These are phyloP conservation scores for Numida meleagris DNA, from an alignment of 2,113 vertebrate genomes.

Conservation along the genomic window DNA sequence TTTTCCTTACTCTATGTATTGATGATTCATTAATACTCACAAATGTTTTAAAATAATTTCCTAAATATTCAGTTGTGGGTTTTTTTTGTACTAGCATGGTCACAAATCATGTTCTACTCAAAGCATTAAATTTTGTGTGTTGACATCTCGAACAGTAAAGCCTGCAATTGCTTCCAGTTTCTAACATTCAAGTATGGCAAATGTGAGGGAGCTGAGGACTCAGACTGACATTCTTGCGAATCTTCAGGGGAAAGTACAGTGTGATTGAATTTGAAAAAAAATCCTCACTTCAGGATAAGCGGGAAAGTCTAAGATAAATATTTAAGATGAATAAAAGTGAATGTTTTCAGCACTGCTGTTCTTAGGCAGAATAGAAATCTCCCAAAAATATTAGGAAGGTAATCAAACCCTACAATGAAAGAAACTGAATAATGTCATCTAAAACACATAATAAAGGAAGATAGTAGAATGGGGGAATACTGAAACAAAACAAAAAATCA, in stretches of 20 bases:
- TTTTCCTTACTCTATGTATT: neutral
- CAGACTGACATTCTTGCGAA: neutral
- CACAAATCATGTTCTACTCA: neutral
- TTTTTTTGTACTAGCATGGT: neutral
- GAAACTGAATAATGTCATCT: neutral
- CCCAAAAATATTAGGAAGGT: neutral
- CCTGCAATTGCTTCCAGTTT: neutral
- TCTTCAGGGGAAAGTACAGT: neutral
- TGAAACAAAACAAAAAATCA: neutral
- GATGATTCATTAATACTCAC: neutral
- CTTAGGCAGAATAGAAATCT: neutral
- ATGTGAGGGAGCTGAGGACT: neutral
- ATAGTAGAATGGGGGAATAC: rapidly evolving
- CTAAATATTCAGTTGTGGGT: neutral
- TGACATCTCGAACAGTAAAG: neutral
- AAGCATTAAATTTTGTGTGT: neutral
- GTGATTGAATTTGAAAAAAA: neutral
- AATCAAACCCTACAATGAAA: neutral
- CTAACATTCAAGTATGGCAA: neutral
- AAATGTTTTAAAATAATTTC: neutral
- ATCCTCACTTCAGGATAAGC: neutral
- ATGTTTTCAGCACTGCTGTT: neutral
- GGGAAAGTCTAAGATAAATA: neutral
- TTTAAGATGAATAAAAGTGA: neutral
- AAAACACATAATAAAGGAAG: neutral